Evolutionary conservation across 1,140 invertebrate species (phyloP), one percentile per base, ranked within the genome.

Genomic region (Cephus cinctus): DNA sequence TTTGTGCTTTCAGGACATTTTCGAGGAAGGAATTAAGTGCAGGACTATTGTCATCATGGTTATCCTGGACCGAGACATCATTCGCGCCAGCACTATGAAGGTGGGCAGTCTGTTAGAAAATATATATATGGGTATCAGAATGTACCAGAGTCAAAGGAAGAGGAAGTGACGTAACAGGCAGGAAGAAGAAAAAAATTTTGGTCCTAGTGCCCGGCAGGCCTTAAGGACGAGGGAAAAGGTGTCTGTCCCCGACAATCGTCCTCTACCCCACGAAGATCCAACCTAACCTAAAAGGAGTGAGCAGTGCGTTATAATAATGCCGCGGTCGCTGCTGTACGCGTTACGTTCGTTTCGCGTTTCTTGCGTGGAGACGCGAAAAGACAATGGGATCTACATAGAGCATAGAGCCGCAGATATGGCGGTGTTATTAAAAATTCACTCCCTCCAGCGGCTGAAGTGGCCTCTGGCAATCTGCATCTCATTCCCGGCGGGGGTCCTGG

Each of bases 351-450:
- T 56, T 59, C 47, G 48, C 54, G 53, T 56, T 20, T 61, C 50
- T 54, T 56, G 55, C 50, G 54, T 50, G 44, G 55, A 53, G 56
- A 56, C 48, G 52, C 42, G 55, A 48, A 52, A 65, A 74, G 65
- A 74, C 69, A 73, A 74, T 74, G 67, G 62, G 54, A 61, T 66
- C 63, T 55, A 55, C 63, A 55, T 55, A 56, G 54, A 59, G 50
- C 21, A 50, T 43, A 61, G 51, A 54, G 52, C 56, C 57, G 64
- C 52, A 63, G 67, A 58, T 63, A 64, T 60, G 59, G 56, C 63
- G 64, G 71, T 70, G 63, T 75, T 75, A 76, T 75, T 75, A 76
- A 76, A 76, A 76, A 75, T 76, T 74, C 71, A 76, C 73, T 73
- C 70, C 66, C 71, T 61, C 65, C 47, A 58, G 66, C 60, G 60